These are phyloP conservation scores for Eudorcas thomsonii DNA, from an alignment of 2,113 vertebrate species.

Conservation along the genomic window DNA sequence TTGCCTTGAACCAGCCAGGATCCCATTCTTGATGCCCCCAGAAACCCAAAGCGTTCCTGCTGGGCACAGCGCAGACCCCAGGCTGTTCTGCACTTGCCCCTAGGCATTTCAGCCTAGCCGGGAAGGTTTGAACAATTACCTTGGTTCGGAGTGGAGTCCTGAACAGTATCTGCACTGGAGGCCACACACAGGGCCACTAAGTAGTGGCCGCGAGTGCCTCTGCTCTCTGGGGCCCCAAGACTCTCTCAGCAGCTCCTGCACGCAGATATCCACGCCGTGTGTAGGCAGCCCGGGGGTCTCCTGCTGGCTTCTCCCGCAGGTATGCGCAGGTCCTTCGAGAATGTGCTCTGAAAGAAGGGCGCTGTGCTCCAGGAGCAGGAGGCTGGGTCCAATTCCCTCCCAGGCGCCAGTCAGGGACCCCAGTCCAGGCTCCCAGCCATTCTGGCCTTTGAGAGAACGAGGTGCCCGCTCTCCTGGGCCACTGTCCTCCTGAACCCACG, in stretches of 20 bases:
- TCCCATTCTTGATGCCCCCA: background rate
- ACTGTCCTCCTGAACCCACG: rapidly evolving
- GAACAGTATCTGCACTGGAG: rapidly evolving
- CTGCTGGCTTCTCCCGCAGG: rapidly evolving
- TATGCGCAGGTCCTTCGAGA: rapidly evolving
- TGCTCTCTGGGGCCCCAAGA: rapidly evolving
- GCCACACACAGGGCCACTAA: background rate
- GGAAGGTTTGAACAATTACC: background rate
- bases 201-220: rapidly evolving
- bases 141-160: background rate
- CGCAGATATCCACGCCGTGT: rapidly evolving
- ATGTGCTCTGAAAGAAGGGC: rapidly evolving
- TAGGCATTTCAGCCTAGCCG: too few species aligned
- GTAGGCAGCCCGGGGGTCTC: too few species aligned
- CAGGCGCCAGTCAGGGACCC: rapidly evolving
- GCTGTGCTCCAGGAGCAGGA: rapidly evolving
- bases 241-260: background rate
- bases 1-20: background rate
- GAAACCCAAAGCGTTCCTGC: background rate
- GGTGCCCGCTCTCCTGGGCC: rapidly evolving
- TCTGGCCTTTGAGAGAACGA: background rate
- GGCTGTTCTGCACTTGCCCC: background rate
- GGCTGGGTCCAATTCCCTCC: background rate
- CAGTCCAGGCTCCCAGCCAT: rapidly evolving
- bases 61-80: background rate